phyloP scores from a whole-genome alignment of 1,140 invertebrate genomes.

The Drosophila mojavensis region DNA sequence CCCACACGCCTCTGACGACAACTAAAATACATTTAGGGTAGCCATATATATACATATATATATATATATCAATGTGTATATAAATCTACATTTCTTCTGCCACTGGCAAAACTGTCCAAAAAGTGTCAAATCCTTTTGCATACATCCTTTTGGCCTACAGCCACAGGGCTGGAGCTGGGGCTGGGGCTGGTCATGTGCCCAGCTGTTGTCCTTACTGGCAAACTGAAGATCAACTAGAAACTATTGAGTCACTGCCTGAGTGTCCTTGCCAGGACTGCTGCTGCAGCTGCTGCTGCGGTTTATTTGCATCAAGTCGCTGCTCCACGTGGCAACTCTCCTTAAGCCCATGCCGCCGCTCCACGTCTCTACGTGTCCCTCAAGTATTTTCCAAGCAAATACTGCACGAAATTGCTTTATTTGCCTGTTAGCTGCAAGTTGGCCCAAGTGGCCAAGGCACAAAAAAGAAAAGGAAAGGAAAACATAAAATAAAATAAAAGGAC shows the following conservation, averaged over 20 bases:
- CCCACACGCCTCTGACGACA: not conserved
- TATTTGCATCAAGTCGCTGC: slow-evolving; percentile 35
- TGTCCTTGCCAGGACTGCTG: slow-evolving; percentile 2
- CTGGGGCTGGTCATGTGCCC: slow-evolving; percentile 21
- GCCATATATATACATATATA: slow-evolving; percentile 23
- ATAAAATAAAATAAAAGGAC: slow-evolving; percentile 16
- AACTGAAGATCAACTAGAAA: slow-evolving; percentile 17
- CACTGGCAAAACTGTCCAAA: slow-evolving; percentile 38
- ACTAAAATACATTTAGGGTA: slow-evolving; percentile 8
- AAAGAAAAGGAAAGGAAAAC: not conserved
- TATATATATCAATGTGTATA: slow-evolving; percentile 7
- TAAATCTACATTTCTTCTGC: slow-evolving; percentile 43
- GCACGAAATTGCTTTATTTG: slow-evolving; percentile 53
- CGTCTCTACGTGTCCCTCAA: slow-evolving; percentile 23
- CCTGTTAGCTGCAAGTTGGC: slow-evolving; percentile 35
- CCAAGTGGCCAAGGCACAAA: slow-evolving; percentile 13
- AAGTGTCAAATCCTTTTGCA: slow-evolving; percentile 48
- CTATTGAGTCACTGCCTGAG: slow-evolving; percentile 21
- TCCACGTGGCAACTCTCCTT: slow-evolving; percentile 3
- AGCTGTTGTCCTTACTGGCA: slow-evolving; percentile 22
- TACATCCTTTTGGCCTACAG: slow-evolving; percentile 36
- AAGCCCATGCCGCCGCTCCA: not conserved
- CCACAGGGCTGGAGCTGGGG: slow-evolving; percentile 3
- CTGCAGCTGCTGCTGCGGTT: slow-evolving; percentile 18
- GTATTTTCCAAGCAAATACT: slow-evolving; percentile 37